phyloP scores from a whole-genome alignment of 2,888 invertebrate genomes.

The Leptinotarsa tumamoca region DNA sequence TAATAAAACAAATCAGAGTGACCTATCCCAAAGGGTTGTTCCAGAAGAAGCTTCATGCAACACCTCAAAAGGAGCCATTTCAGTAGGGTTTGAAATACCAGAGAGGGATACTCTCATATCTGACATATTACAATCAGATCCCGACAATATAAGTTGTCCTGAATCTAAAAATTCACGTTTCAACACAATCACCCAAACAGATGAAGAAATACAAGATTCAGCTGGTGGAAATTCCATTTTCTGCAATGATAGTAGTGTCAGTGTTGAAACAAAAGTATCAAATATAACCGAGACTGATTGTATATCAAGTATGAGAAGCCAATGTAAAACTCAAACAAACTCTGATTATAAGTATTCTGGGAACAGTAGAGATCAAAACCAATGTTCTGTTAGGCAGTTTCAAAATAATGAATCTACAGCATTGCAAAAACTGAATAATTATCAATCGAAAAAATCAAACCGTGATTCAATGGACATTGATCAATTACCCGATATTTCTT shows the following conservation, averaged over 20 bases:
- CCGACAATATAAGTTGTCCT: not conserved
- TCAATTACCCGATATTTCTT: not conserved
- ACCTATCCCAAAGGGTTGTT: not conserved
- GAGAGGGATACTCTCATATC: not conserved
- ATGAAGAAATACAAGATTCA: not conserved
- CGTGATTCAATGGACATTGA: not conserved
- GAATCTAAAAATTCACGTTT: not conserved
- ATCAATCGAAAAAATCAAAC: not conserved
- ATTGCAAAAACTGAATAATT: slow-evolving; percentile 1
- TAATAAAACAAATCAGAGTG: not conserved
- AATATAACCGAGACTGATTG: not conserved
- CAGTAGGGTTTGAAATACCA: not conserved
- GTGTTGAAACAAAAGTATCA: not conserved
- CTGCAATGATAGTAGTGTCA: not conserved
- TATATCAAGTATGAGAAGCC: not conserved
- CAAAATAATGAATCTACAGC: not conserved
- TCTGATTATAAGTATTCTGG: not conserved
- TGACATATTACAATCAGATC: not conserved
- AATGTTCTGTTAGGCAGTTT: not conserved
- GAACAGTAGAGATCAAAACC: not conserved
- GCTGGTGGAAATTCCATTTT: not conserved
- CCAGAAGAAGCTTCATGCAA: not conserved
- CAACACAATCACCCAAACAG: not conserved
- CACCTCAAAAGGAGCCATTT: not conserved
- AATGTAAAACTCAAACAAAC: not conserved